Percentiles rank a stretch among this genome's conserved stretches.
Conservation (phyloP, 2,113 vertebrate genomes). For the Laticauda colubrina region DNA sequence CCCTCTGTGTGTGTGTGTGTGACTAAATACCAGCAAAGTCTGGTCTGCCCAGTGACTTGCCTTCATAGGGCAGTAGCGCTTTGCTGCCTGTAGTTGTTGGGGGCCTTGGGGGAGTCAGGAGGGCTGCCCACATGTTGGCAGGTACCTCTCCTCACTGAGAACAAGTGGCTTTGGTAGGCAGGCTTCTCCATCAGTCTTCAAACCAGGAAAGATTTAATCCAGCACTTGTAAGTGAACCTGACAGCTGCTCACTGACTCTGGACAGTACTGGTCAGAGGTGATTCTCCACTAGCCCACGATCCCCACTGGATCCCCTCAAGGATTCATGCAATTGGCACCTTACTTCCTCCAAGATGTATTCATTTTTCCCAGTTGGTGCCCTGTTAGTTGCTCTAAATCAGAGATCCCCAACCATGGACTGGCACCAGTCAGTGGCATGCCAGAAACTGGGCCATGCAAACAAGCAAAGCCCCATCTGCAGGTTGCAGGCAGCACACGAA, state of each 20-base stretch:
- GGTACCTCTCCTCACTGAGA: background rate
- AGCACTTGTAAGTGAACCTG: background rate
- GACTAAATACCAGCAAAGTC: background rate
- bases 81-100: background rate
- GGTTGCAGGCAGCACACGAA: background rate
- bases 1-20: background rate
- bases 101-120: background rate
- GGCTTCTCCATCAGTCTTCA: background rate
- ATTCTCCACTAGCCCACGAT: background rate
- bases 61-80: background rate
- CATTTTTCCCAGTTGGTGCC: background rate
- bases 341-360: background rate
- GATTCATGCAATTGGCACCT: background rate
- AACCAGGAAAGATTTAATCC: background rate
- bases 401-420: background rate
- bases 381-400: background rate
- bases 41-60: background rate
- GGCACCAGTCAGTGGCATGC: background rate
- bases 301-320: background rate
- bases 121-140: background rate
- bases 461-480: background rate
- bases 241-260: background rate
- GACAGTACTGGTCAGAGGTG: background rate
- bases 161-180: background rate
- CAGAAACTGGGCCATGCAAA: too few species aligned